These are phyloP conservation scores for Sebastiscus albofasciatus DNA, from an alignment of 2,797 vertebrate genomes.

Conservation along the genomic window DNA sequence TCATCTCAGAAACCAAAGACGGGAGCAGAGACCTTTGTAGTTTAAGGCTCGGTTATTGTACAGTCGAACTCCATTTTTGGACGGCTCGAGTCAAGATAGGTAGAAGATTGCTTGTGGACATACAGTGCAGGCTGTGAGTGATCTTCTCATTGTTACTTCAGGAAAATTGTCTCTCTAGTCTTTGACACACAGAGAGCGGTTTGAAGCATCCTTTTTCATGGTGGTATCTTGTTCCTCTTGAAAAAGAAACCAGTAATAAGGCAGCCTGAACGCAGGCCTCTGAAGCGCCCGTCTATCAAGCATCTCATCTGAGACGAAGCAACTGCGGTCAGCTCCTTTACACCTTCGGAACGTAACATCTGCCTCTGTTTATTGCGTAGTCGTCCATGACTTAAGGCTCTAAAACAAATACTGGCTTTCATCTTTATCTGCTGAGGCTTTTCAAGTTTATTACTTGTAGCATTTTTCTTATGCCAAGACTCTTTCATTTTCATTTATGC, in stretches of 20 bases:
- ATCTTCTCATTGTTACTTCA: constrained; percentile 52
- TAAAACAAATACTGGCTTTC: neutral
- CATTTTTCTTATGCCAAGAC: neutral
- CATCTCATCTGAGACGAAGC: constrained; percentile 23
- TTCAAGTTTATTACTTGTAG: neutral
- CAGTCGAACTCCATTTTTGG: constrained; percentile 40
- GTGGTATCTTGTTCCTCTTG: constrained; percentile 31
- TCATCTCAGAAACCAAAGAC: constrained; percentile 36
- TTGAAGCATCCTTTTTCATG: constrained; percentile 27
- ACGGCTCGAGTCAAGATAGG: constrained; percentile 26
- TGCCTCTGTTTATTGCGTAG: neutral
- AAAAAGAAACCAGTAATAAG: constrained; percentile 52
- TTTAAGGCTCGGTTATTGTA: constrained; percentile 27
- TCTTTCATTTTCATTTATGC: constrained; percentile 19
- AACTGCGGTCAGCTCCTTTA: neutral
- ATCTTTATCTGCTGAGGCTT: neutral
- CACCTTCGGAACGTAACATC: neutral
- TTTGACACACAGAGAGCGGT: constrained; percentile 20
- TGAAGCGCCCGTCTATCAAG: constrained; percentile 26
- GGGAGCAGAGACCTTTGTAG: constrained; percentile 15
- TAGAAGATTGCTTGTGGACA: constrained; percentile 32
- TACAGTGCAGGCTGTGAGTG: neutral
- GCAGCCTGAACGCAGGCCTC: constrained; percentile 7
- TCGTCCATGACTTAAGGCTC: neutral
- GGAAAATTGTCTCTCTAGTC: constrained; percentile 41